Conservation (phyloP, 1,140 invertebrate genomes). For the Hestina assimilis region DNA sequence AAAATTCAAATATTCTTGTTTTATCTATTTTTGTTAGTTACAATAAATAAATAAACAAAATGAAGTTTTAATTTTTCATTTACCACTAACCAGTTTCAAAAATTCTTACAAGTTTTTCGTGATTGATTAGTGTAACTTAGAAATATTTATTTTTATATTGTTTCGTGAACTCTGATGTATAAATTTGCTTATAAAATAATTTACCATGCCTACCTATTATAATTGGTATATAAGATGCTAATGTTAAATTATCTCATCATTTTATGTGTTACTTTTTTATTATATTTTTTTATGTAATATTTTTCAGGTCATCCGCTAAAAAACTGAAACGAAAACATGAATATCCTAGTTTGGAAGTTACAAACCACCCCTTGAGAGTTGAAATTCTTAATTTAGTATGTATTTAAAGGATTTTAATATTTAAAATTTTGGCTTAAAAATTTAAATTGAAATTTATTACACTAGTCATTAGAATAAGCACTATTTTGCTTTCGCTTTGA, state of each 20-base stretch:
- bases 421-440: not conserved
- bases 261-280: not conserved
- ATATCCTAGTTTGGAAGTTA: conserved; percentile 54
- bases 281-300: conserved; percentile 5
- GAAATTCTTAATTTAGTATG: conserved; percentile 46
- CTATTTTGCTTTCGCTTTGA: too few relatives aligned
- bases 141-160: not conserved
- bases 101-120: too few relatives aligned
- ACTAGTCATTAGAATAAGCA: too few relatives aligned
- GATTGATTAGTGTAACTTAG: too few relatives aligned
- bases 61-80: too few relatives aligned
- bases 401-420: conserved; percentile 1
- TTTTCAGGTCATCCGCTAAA: conserved; percentile 49
- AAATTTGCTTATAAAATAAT: not conserved
- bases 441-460: too few relatives aligned
- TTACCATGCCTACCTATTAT: conserved; percentile 16
- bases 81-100: too few relatives aligned
- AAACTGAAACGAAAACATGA: conserved; percentile 31
- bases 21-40: too few relatives aligned
- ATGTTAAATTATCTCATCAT: not conserved
- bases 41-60: too few relatives aligned
- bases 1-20: too few relatives aligned
- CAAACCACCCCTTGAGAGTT: conserved; percentile 51
- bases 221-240: not conserved
- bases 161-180: not conserved